These are phyloP conservation scores for Agelas oroides DNA, from an alignment of 37 sponge, comb jelly and placozoan species.

Conservation along the genomic window DNA sequence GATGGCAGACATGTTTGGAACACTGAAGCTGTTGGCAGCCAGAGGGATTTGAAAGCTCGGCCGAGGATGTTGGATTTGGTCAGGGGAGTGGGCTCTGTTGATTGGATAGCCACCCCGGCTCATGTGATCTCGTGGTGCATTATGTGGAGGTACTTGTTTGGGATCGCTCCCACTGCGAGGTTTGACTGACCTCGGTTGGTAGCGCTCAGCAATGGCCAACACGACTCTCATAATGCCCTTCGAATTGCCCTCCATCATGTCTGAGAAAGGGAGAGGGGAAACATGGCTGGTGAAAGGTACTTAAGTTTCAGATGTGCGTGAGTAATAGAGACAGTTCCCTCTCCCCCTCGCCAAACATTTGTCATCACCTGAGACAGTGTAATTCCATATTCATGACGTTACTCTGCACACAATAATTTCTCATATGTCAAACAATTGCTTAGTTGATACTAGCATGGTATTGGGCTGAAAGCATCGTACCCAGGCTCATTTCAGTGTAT, in stretches of 20 bases:
- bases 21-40: conserved; percentile 16
- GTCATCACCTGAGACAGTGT: too few species aligned
- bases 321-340: not conserved
- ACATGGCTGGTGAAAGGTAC: not conserved
- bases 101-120: not conserved
- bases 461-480: too few species aligned
- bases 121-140: conserved; percentile 6
- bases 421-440: too few species aligned
- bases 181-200: conserved; percentile 67
- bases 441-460: too few species aligned
- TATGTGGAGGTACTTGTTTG: not conserved
- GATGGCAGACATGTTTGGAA: conserved; percentile 4
- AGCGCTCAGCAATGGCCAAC: conserved; percentile 80
- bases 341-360: too few species aligned
- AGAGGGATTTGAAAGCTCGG: not conserved
- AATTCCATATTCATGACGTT: too few species aligned
- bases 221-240: conserved; percentile 75
- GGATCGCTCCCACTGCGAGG: conserved; percentile 1
- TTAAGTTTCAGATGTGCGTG: not conserved
- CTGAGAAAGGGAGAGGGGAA: conserved; percentile 31
- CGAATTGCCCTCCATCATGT: conserved; percentile 62
- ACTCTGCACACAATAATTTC: too few species aligned
- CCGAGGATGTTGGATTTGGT: not conserved
- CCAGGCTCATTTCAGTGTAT: too few species aligned
- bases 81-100: not conserved